Percentiles rank a stretch among this genome's conserved stretches.
phyloP scores from a whole-genome alignment of 2,797 vertebrate species.

The Eospalax fontanierii region DNA sequence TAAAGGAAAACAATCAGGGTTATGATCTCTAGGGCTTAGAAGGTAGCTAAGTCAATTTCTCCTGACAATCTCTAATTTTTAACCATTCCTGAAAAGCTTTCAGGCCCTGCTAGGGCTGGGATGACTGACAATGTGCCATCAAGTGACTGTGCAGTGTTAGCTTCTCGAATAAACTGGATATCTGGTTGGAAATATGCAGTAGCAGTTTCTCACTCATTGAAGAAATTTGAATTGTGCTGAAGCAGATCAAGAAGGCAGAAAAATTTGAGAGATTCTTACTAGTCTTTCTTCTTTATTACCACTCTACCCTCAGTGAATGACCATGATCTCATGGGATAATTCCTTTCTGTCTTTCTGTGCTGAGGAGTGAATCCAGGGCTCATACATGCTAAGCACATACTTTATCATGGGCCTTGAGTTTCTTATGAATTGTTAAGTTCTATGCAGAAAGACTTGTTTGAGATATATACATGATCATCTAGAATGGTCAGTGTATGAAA shows the following conservation, averaged over 20 bases:
- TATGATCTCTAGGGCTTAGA: neutral
- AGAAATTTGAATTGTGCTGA: neutral
- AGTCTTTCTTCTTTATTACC: neutral
- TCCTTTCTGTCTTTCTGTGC: neutral
- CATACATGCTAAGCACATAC: neutral
- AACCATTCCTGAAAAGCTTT: neutral
- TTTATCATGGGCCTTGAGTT: neutral
- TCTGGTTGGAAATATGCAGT: neutral
- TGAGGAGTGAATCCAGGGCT: neutral
- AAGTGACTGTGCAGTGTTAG: neutral
- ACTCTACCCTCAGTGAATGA: neutral
- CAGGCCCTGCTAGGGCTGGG: neutral
- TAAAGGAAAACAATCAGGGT: neutral
- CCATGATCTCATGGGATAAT: neutral
- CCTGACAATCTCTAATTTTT: neutral
- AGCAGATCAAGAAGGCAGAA: neutral
- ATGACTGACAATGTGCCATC: neutral
- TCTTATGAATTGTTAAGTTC: neutral
- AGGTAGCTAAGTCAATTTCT: constrained; percentile 1
- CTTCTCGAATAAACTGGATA: neutral
- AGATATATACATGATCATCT: neutral
- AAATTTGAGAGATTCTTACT: neutral
- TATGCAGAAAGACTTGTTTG: neutral
- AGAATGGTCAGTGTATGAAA: neutral
- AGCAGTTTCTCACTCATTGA: neutral